Percentiles rank a stretch among this genome's conserved stretches.
These are phyloP conservation scores for Drosophila subquinaria DNA, from an alignment of 2,888 invertebrate species.

Conservation along the genomic window DNA sequence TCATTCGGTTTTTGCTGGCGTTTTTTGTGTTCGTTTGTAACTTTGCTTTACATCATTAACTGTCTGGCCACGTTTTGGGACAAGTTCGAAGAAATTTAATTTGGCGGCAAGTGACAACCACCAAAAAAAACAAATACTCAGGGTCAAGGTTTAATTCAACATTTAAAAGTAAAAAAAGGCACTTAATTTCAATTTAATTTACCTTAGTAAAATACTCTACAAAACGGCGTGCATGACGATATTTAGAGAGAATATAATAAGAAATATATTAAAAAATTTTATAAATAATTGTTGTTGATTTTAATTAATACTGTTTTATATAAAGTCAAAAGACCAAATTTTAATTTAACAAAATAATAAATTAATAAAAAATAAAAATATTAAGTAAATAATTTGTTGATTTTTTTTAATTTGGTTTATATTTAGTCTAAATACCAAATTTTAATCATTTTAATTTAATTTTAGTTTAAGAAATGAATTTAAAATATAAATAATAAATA, in stretches of 20 bases:
- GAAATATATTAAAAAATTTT: neutral
- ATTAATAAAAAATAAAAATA: too few species aligned
- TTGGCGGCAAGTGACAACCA: constrained; percentile 18
- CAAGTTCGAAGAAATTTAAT: constrained; percentile 35
- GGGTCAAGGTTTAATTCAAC: constrained; percentile 19
- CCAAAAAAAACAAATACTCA: constrained; percentile 1
- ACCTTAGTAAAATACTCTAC: neutral
- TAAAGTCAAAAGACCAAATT: too few species aligned
- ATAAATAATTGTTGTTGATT: too few species aligned
- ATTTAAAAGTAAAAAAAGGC: constrained; percentile 3
- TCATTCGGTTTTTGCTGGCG: neutral
- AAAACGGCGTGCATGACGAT: neutral
- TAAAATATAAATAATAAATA: too few species aligned
- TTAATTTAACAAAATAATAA: too few species aligned
- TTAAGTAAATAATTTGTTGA: too few species aligned
- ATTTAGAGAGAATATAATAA: too few species aligned
- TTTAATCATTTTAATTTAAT: too few species aligned
- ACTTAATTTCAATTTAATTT: constrained; percentile 21
- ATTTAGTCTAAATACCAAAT: too few species aligned
- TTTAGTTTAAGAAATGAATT: too few species aligned
- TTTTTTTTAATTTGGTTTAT: too few species aligned
- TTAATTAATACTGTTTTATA: too few species aligned
- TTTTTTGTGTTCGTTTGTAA: neutral
- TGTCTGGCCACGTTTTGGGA: constrained; percentile 19
- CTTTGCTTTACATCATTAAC: constrained; percentile 1